Evolutionary conservation across 2,888 invertebrate genomes (phyloP).

Genomic region (Brassicogethes aeneus): DNA sequence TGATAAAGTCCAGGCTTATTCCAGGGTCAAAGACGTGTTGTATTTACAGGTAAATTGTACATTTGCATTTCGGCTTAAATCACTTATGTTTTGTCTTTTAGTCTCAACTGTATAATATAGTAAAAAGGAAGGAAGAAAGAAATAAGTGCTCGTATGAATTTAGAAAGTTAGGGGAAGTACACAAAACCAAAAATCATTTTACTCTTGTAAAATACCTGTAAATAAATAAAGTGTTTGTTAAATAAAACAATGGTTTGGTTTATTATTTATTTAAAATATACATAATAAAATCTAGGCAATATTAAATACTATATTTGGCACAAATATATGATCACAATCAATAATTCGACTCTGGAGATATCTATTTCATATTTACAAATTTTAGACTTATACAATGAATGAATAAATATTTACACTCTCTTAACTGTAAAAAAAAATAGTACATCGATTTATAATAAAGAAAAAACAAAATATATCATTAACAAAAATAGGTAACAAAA

Average conservation of each 20-base stretch:
- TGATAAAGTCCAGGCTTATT: conserved; percentile 64
- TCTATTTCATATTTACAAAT: conserved; percentile 24
- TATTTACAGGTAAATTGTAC: conserved; percentile 51
- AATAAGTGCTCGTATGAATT: conserved; percentile 79
- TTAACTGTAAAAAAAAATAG: too few relatives aligned
- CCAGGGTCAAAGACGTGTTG: conserved; percentile 63
- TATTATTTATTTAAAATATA: conserved; percentile 41
- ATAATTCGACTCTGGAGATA: conserved; percentile 40
- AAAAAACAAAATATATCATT: too few relatives aligned
- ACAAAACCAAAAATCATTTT: conserved; percentile 50
- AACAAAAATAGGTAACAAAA: too few relatives aligned
- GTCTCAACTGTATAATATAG: conserved; percentile 66
- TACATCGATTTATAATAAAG: too few relatives aligned
- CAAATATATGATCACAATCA: conserved; percentile 42
- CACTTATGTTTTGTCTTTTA: conserved; percentile 36
- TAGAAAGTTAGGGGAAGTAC: conserved; percentile 65
- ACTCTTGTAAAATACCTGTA: conserved; percentile 48
- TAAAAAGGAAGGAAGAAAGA: conserved; percentile 60
- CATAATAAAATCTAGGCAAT: conserved; percentile 43
- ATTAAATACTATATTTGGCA: conserved; percentile 39
- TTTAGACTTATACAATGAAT: too few relatives aligned
- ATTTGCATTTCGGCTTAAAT: not conserved
- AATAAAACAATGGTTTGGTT: not conserved
- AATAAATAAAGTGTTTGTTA: conserved; percentile 13
- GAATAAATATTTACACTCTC: too few relatives aligned